Percentiles rank a stretch among this genome's conserved stretches.
phyloP scores from a whole-genome alignment of 2,888 invertebrate species.

The Zootermopsis nevadensis region DNA sequence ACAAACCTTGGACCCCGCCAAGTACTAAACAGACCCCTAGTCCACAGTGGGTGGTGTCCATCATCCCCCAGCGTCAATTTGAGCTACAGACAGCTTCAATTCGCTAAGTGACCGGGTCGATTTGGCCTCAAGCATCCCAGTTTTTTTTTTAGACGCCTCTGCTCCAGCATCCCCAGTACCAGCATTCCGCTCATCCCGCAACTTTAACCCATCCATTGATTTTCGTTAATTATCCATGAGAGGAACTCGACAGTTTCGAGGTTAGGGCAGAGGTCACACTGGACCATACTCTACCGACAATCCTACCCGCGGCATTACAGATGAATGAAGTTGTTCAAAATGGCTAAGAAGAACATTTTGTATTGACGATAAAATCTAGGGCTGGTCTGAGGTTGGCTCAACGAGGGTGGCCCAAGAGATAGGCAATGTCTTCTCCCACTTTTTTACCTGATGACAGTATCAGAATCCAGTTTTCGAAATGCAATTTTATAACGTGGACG shows the following conservation, averaged over 20 bases:
- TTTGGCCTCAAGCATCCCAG: background rate
- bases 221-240: constrained; percentile 38
- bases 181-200: background rate
- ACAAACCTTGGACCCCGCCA: too few relatives aligned
- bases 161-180: background rate
- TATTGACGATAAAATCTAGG: too few relatives aligned
- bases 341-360: background rate
- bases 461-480: too few relatives aligned
- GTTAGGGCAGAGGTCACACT: background rate
- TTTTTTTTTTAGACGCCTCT: background rate
- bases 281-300: background rate
- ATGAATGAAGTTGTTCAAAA: background rate
- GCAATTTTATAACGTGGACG: too few relatives aligned
- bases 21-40: too few relatives aligned
- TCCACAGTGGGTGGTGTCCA: too few relatives aligned
- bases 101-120: background rate
- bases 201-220: constrained; percentile 14
- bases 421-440: too few relatives aligned
- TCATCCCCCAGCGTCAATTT: background rate
- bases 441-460: too few relatives aligned
- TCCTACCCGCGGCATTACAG: background rate
- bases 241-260: background rate
- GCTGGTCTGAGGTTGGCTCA: too few relatives aligned
- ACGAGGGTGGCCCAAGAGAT: too few relatives aligned
- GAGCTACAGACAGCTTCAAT: background rate